A percentile compares a stretch with the other conserved stretches of the same genome.
Conservation (phyloP, 2,113 vertebrate genomes). For the Octodon degus region DNA sequence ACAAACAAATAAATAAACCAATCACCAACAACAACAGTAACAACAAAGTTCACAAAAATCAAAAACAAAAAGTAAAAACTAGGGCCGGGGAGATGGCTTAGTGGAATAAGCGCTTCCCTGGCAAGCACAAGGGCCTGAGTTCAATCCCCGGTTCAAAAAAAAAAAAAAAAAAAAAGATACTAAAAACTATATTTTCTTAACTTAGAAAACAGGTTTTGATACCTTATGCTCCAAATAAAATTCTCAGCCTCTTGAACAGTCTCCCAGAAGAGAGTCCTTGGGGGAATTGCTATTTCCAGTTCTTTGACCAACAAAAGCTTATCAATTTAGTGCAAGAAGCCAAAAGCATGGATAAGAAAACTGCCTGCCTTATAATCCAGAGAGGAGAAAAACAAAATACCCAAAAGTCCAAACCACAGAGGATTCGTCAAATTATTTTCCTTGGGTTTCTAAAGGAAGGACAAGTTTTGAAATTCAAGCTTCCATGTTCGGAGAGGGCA, state of each 20-base stretch:
- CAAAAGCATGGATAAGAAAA: not conserved
- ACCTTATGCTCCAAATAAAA: conserved; percentile 41
- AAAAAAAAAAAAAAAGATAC: not conserved
- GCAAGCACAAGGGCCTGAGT: too few relatives aligned
- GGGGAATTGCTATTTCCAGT: not conserved
- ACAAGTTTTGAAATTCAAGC: conserved; percentile 1
- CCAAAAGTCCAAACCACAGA: not conserved
- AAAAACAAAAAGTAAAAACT: not conserved
- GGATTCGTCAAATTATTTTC: conserved; percentile 1
- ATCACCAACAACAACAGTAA: too few relatives aligned
- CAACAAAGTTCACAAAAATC: not conserved
- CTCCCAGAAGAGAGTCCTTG: conserved; percentile 1
- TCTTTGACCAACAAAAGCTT: not conserved
- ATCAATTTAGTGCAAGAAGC: not conserved
- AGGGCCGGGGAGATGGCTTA: not conserved
- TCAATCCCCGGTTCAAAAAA: too few relatives aligned
- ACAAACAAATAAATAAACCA: too few relatives aligned
- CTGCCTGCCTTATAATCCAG: not conserved
- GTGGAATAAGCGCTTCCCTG: too few relatives aligned
- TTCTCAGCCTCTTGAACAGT: not conserved
- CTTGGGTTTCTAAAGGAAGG: conserved; percentile 16
- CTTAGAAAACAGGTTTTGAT: not conserved
- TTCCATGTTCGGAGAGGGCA: not conserved
- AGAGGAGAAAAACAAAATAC: not conserved
- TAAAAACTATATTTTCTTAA: not conserved